Base-by-base conservation (phyloP, 64 coral and sea anemone species). In the Platygyra sinensis region DNA sequence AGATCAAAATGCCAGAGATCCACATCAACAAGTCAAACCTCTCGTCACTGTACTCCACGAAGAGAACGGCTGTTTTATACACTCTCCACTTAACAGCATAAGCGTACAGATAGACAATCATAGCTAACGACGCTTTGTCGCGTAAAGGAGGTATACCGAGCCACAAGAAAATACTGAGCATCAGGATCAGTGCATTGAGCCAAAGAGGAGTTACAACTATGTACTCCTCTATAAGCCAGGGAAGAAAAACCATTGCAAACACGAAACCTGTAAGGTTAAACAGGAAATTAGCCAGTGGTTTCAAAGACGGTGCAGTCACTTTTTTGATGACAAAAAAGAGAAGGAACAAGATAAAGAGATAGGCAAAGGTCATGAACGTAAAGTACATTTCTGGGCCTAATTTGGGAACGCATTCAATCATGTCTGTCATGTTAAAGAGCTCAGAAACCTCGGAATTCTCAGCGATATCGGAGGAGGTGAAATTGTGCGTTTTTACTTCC, bases 21-120 rank as follows among this genome's bases (percentile, higher is more conserved):
- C 80, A 82, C 31, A 82, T 24, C 57, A 82, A 31, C 24, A 82
- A 5, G 67, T 36, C 6, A 42, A 82, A 82, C 14, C 5, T 36
- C 20, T 10, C 0, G 16, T 82, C 60, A 22, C 25, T 64, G 60
- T 82, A 82, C 7, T 30, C 60, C 20, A 82, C 28, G 38, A 20
- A 65, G 5, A 82, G 30, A 8, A 82, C 80, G 3, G 61, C 31
- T n/a, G 76, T 93, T 54, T 93, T 89, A 63, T 93, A 93, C 42
- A 93, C 91, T 32, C 91, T 86, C 91, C 91, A 93, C 77, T 93
- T 93, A 29, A 93, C 91, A 30, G 81, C 71, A 24, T 93, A 93
- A 3, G 91, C 87, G 46, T 82, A 93, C 13, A 80, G 18, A 75
- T 87, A 93, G 49, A 93, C 63, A 12, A 89, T 62, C 15, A 93